Evolutionary conservation across 92 coral and sea anemone species (phyloP).

Genomic region (Zoanthus sansibaricus): DNA sequence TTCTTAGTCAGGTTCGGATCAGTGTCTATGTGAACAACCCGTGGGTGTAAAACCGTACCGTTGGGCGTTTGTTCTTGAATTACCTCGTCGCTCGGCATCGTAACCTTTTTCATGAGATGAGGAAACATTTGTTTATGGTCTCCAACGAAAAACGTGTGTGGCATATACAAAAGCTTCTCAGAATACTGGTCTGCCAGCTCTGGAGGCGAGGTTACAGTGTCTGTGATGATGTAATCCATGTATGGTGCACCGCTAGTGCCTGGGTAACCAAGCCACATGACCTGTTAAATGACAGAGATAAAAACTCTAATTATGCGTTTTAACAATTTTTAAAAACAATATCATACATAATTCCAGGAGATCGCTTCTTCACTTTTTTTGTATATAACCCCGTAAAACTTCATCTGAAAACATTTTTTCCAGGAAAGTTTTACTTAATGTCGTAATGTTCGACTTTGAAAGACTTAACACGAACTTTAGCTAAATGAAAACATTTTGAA

Average conservation of each 20-base stretch:
- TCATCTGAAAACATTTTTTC: too few species aligned
- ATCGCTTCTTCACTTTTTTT: too few species aligned
- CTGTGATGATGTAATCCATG: constrained; percentile 99
- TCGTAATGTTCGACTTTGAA: too few species aligned
- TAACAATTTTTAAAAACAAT: background rate
- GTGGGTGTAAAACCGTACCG: constrained; percentile 68
- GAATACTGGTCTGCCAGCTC: constrained; percentile 92
- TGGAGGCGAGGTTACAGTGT: constrained; percentile 90
- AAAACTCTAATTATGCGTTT: too few species aligned
- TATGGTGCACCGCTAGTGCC: constrained; percentile 99
- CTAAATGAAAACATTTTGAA: too few species aligned
- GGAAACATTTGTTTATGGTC: constrained; percentile 99
- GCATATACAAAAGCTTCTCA: constrained; percentile 97
- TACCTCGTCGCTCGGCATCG: constrained; percentile 69
- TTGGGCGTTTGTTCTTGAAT: constrained; percentile 74
- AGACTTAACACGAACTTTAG: too few species aligned
- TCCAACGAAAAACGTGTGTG: constrained; percentile 97
- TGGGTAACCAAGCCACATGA: constrained; percentile 99
- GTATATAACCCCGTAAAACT: too few species aligned
- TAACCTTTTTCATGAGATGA: constrained; percentile 90
- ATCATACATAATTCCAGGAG: background rate
- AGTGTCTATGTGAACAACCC: constrained; percentile 39
- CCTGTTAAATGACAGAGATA: constrained; percentile 53
- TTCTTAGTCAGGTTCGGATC: constrained; percentile 67
- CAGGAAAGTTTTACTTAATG: too few species aligned